A percentile compares a stretch with the other conserved stretches of the same genome.
Conservation (phyloP, 2,797 vertebrate species). For the Neosilurus mollespiculum region DNA sequence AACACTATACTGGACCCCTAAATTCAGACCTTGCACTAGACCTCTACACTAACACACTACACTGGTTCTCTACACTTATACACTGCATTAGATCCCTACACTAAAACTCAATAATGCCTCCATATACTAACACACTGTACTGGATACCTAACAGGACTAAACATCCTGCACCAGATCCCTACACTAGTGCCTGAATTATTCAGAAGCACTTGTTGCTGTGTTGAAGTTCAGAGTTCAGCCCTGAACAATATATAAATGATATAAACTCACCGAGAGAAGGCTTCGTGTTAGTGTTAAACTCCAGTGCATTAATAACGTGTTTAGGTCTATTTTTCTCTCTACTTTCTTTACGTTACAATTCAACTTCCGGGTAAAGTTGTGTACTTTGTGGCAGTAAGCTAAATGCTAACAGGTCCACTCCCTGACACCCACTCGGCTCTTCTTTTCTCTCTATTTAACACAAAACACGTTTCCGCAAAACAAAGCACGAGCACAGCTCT, state of each 20-base stretch:
- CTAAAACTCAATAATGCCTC: too few relatives aligned
- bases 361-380: constrained; percentile 15
- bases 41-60: too few relatives aligned
- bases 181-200: background rate
- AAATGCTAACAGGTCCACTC: background rate
- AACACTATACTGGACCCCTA: too few relatives aligned
- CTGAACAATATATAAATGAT: too few relatives aligned
- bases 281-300: background rate
- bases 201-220: too few relatives aligned
- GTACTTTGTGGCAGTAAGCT: background rate
- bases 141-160: too few relatives aligned
- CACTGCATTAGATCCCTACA: too few relatives aligned
- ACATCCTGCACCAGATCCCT: background rate
- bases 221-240: too few relatives aligned
- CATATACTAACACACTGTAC: too few relatives aligned
- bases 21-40: too few relatives aligned
- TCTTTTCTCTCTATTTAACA: background rate
- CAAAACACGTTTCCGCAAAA: background rate
- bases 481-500: background rate
- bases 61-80: too few relatives aligned
- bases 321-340: background rate
- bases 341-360: background rate
- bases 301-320: background rate
- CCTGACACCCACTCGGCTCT: background rate
- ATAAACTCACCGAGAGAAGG: too few relatives aligned